These are phyloP conservation scores for Aporophyla nigra DNA, from an alignment of 2,888 invertebrate species.

Conservation along the genomic window DNA sequence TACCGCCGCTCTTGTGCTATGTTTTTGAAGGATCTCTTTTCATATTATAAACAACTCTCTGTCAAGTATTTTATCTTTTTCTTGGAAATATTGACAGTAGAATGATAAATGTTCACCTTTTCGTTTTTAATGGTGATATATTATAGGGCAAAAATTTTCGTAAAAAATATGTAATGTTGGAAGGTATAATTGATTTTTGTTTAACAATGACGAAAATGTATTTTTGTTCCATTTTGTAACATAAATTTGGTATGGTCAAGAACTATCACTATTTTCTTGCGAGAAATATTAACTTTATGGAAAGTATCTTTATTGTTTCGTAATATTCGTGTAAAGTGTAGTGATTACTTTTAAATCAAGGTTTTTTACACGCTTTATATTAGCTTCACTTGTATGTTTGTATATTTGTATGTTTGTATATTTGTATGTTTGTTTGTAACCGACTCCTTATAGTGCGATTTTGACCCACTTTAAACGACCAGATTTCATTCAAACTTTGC, in stretches of 20 bases:
- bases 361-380: too few relatives aligned
- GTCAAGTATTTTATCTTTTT: background rate
- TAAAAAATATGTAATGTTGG: background rate
- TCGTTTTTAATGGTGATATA: background rate
- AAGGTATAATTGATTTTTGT: background rate
- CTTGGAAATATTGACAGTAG: background rate
- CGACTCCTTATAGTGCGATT: too few relatives aligned
- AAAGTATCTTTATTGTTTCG: background rate
- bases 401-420: too few relatives aligned
- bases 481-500: too few relatives aligned
- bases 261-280: background rate
- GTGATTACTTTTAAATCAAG: background rate
- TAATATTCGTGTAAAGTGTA: background rate
- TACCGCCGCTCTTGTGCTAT: conserved; percentile 65
- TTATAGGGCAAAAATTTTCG: background rate
- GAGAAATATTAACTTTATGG: background rate
- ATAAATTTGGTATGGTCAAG: too few relatives aligned
- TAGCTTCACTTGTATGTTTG: too few relatives aligned
- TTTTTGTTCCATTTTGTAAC: background rate
- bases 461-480: too few relatives aligned
- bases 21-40: conserved; percentile 47
- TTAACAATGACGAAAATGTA: background rate
- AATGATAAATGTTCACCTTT: background rate
- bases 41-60: conserved; percentile 32
- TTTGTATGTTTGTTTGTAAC: too few relatives aligned